phyloP scores from a whole-genome alignment of 2,113 vertebrate species.

The Panthera uncia region DNA sequence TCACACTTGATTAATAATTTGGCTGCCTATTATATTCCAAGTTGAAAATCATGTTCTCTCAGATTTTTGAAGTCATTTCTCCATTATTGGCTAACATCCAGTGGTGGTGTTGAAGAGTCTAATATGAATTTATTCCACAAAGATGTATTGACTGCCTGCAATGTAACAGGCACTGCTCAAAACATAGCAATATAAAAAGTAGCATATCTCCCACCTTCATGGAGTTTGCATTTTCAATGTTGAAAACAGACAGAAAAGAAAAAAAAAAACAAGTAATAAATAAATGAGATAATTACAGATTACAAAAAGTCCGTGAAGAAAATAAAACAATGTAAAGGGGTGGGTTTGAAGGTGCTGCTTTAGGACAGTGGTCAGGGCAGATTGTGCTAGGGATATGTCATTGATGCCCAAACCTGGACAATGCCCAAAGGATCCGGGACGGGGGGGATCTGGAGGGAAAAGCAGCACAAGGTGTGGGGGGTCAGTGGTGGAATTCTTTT shows the following conservation, averaged over 20 bases:
- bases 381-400: background rate
- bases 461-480: background rate
- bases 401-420: background rate
- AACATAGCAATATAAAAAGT: background rate
- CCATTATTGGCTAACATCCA: conserved; percentile 38
- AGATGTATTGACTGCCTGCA: background rate
- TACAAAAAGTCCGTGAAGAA: background rate
- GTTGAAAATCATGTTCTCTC: conserved; percentile 51
- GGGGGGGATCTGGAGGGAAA: background rate
- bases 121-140: conserved; percentile 47
- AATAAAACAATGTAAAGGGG: background rate
- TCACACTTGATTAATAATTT: conserved; percentile 58
- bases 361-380: background rate
- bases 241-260: background rate
- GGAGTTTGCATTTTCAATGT: background rate
- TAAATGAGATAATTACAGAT: background rate
- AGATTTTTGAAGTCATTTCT: conserved; percentile 47
- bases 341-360: background rate
- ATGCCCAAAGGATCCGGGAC: background rate
- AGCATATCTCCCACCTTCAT: background rate
- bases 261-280: background rate
- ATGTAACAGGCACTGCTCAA: background rate
- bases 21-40: conserved; percentile 45
- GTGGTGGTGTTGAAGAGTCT: background rate
- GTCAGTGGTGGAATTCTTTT: background rate